Percentiles rank a stretch among this genome's conserved stretches.
Conservation (phyloP, 2,888 invertebrate genomes). For the Mesochorus sp. region DNA sequence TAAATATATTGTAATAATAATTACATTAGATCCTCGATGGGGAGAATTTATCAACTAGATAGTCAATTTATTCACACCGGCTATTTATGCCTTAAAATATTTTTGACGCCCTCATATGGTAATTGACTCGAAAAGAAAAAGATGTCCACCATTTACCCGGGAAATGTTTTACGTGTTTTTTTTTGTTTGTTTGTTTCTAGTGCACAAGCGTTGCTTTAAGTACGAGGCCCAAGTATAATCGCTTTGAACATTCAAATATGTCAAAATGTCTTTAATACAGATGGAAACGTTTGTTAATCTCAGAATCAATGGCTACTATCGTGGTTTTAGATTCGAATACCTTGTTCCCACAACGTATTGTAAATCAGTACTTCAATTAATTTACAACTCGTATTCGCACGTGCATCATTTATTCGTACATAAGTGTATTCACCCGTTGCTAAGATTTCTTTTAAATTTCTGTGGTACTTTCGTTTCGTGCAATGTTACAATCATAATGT, state of each 20-base stretch:
- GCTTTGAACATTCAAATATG: constrained; percentile 64
- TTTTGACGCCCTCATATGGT: constrained; percentile 61
- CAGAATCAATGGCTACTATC: constrained; percentile 65
- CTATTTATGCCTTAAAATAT: constrained; percentile 69
- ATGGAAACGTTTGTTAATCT: constrained; percentile 71
- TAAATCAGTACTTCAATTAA: constrained; percentile 62
- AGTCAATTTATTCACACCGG: constrained; percentile 65
- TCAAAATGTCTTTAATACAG: constrained; percentile 67
- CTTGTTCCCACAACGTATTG: constrained; percentile 69
- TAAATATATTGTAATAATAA: constrained; percentile 72
- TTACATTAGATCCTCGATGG: constrained; percentile 70
- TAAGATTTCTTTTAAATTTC: not conserved
- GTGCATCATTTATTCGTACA: constrained; percentile 28
- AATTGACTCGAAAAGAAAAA: constrained; percentile 67
- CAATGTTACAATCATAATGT: constrained; percentile 19
- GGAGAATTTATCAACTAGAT: constrained; percentile 68
- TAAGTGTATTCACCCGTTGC: constrained; percentile 7
- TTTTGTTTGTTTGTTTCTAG: not conserved
- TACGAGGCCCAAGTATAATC: constrained; percentile 69
- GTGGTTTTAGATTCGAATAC: constrained; percentile 58
- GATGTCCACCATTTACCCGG: not conserved
- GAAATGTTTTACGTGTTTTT: constrained; percentile 33
- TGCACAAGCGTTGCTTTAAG: constrained; percentile 62
- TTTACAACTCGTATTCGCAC: constrained; percentile 70
- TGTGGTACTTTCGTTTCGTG: constrained; percentile 4